phyloP scores from a whole-genome alignment of 2,888 invertebrate genomes.

The Philopedon plagiatum region DNA sequence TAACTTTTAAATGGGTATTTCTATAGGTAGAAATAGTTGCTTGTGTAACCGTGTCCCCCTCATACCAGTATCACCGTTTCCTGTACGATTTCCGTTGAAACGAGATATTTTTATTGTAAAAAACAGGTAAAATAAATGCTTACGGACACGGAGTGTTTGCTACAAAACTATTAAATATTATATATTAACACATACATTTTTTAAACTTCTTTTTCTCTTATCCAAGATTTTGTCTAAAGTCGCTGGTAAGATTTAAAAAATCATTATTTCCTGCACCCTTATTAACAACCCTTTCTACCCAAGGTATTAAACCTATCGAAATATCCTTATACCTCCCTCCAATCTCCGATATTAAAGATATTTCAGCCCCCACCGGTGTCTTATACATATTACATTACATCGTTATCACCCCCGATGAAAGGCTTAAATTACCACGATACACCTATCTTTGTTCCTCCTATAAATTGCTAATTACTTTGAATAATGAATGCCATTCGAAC shows the following conservation, averaged over 20 bases:
- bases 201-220: no score
- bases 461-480: slow-evolving; percentile 47
- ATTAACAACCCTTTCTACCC: no score
- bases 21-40: background rate
- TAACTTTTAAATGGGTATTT: background rate
- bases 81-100: background rate
- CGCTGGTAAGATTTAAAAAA: no score
- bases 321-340: no score
- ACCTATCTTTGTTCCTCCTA: slow-evolving; percentile 20
- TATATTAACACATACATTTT: no score
- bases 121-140: background rate
- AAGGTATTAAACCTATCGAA: no score
- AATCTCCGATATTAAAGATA: background rate
- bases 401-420: slow-evolving; percentile 34
- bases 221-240: no score
- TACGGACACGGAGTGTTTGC: no score
- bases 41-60: background rate
- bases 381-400: slow-evolving; percentile 30
- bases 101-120: background rate
- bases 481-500: slow-evolving; percentile 36
- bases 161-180: no score
- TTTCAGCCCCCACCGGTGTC: background rate
- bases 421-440: slow-evolving; percentile 42
- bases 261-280: no score
- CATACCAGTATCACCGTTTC: background rate